Base-by-base conservation (phyloP, 2,797 vertebrate species). In the Luscinia luscinia region DNA sequence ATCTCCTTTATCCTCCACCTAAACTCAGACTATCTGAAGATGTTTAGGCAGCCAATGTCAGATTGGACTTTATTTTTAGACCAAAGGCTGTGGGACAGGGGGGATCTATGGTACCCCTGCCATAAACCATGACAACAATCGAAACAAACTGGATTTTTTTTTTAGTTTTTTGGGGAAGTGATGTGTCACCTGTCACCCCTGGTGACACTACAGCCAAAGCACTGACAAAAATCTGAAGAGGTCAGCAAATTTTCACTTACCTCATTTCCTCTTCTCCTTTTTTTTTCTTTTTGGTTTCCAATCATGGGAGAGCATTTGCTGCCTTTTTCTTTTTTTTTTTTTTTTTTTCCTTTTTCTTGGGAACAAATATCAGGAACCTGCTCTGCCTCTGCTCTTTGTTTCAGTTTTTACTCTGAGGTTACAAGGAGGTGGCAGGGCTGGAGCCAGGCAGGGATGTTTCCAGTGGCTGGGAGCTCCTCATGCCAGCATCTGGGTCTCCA, bases 171-270 rank as follows among this genome's bases (percentile, higher is more conserved):
- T 21, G 24, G 10, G 41, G 83, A 84, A 93, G 45, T 83, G 48
- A 67, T 67, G 41, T 91, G 90, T 86, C 87, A 95, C 83, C 87
- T 95, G 68, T 87, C 85, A 59, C 91, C 68, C 66, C 49, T 90
- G 90, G 48, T 85, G 73, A 77, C 63, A 61, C 75, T 84, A 28
- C 84, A 70, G 15, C 34, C 67, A 95, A 84, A 95, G 69, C 57
- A 87, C 22, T 36, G 74, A 55, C 74, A 89, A 66, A 92, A 89
- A 54, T 86, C 57, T 80, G 80, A 68, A 75, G 32, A 74, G 27
- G 34, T 63, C 5, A 2, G 70, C 82, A 88, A 77, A 32, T 86
- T 87, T 80, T 90, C 52, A 46, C 41, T 88, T 93, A 87, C 91
- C 87, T 94, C 67, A 93, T 88, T 95, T 95, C 79, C 12, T 90